Base-by-base conservation (phyloP, 1,140 invertebrate genomes). In the Dinothrombium tinctorium region DNA sequence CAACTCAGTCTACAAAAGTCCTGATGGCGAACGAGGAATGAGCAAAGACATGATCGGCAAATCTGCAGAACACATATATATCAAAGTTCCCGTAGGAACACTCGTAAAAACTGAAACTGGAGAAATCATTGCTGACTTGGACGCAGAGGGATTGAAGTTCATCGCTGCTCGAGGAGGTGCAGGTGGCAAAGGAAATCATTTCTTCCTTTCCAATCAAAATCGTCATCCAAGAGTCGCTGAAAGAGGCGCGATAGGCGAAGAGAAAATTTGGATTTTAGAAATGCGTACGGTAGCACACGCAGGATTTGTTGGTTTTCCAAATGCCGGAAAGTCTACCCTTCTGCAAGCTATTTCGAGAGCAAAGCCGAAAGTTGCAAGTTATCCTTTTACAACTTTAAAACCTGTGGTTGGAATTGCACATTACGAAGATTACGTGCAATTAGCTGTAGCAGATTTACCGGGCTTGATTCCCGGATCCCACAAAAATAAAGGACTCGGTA, bases 321-420 rank as follows among this genome's bases (percentile, higher is more conserved):
- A 98, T 67, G 87, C 83, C 37, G 90, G 90, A 2, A 96, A 96
- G 63, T 92, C 84, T 50, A 86, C 89, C 0, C 59, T 99, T 24
- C 62, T 99, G 1, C 66, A 80, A 50, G 78, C 86, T 0, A 69
- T 98, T 37, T 78, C 83, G 0, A 60, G 89, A 44, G 90, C 92
- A 0, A 68, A 75, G 41, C 89, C 92, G 1, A 87, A 89, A 59
- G 75, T 99, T 5, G 90, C 90, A 1, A 62, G 80, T 0, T 95
- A 96, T 62, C 81, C 92, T 1, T 95, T 98, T 54, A 98, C 92
- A 12, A 99, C 92, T 0, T 58, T 94, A 0, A 72, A 73, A 47
- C 90, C 92, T 0, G 70, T 94, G 54, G 63, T 98, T 22, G 90
- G 90, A 37, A 79, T 86, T 53, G 68, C 96, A 2, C 67, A 76